Evolutionary conservation across 2,888 invertebrate genomes (phyloP).

Genomic region (Macrostomum cliftonense): DNA sequence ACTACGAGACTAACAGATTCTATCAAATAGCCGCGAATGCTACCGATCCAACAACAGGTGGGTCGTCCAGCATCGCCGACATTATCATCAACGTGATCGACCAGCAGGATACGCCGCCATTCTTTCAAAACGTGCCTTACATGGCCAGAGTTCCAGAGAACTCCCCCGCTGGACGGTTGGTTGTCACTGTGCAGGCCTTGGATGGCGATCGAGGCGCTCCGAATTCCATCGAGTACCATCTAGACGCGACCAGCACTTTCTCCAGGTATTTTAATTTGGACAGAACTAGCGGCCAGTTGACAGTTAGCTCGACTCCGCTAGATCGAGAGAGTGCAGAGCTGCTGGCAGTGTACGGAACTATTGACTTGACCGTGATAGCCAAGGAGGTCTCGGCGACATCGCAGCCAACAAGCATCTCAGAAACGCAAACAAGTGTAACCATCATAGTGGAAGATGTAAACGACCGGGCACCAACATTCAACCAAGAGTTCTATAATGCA

Average conservation of each 20-base stretch:
- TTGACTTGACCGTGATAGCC: too few species aligned
- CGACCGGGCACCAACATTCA: constrained; percentile 53
- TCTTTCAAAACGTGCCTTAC: constrained; percentile 67
- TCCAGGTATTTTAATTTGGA: too few species aligned
- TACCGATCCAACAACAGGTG: constrained; percentile 4
- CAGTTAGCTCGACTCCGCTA: too few species aligned
- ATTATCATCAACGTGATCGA: constrained; percentile 70
- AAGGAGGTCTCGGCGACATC: too few species aligned
- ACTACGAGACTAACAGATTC: too few species aligned
- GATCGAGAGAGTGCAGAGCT: too few species aligned
- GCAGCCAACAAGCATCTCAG: too few species aligned
- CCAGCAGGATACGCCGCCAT: constrained; percentile 75
- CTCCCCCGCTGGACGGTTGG: constrained; percentile 46
- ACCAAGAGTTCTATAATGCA: constrained; percentile 19
- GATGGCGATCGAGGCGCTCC: constrained; percentile 58
- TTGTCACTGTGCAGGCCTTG: constrained; percentile 53
- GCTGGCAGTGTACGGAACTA: too few species aligned
- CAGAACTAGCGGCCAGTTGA: too few species aligned
- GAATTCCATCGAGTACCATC: constrained; percentile 9
- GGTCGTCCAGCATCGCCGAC: constrained; percentile 53
- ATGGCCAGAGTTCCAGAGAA: constrained; percentile 62
- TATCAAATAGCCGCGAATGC: too few species aligned
- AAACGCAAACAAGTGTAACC: constrained; percentile 18
- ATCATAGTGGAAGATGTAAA: constrained; percentile 38
- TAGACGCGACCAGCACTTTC: too few species aligned